These are phyloP conservation scores for Pan paniscus DNA, from an alignment of 2,113 vertebrate species.

Conservation along the genomic window DNA sequence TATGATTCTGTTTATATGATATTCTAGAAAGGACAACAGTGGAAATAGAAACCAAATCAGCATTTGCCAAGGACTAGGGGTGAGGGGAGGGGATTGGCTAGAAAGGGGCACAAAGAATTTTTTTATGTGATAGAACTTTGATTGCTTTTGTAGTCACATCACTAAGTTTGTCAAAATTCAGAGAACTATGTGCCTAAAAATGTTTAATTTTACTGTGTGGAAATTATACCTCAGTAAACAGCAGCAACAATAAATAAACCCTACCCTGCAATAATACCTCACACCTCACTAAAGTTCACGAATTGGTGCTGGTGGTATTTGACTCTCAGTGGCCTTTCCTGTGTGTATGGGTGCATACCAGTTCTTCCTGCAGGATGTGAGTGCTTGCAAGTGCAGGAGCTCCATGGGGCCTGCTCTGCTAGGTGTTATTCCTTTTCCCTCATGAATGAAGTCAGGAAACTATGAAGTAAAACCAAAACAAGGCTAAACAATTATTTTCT, in stretches of 20 bases:
- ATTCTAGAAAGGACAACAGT: background rate
- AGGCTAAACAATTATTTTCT: background rate
- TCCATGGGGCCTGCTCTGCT: background rate
- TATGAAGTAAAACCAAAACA: background rate
- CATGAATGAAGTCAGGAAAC: background rate
- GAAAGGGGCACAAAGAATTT: background rate
- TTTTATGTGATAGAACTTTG: background rate
- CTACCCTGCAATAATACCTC: rapidly evolving
- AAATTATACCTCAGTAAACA: background rate
- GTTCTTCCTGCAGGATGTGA: background rate
- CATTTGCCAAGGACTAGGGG: background rate
- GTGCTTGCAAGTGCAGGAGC: background rate
- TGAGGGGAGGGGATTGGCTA: background rate
- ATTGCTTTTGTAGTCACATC: background rate
- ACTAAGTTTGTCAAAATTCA: background rate
- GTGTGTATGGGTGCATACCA: background rate
- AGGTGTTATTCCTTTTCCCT: background rate
- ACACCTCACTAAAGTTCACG: too few relatives aligned
- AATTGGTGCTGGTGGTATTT: background rate
- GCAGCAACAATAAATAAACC: background rate
- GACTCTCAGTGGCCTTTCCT: background rate
- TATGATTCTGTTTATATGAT: background rate
- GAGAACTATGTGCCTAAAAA: background rate
- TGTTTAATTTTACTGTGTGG: background rate
- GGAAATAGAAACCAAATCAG: background rate